phyloP scores from a whole-genome alignment of 2,797 vertebrate species.

The Dermochelys coriacea region DNA sequence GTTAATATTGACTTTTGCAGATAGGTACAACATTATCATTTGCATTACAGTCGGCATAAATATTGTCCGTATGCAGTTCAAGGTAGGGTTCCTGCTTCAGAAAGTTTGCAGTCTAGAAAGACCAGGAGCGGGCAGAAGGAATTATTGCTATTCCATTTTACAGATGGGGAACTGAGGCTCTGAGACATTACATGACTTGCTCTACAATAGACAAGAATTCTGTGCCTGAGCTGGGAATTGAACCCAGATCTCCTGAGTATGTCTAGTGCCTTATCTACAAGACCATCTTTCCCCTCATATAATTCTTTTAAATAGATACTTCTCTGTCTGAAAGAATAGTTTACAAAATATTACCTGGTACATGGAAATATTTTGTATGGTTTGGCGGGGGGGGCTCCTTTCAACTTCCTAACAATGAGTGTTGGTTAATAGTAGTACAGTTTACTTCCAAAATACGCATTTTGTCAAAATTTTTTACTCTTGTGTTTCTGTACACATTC shows the following conservation, averaged over 20 bases:
- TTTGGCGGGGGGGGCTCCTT: neutral
- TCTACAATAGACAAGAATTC: neutral
- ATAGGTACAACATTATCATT: neutral
- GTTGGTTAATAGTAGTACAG: neutral
- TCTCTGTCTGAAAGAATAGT: neutral
- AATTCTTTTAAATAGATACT: neutral
- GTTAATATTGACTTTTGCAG: neutral
- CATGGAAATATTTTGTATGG: neutral
- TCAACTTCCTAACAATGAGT: neutral
- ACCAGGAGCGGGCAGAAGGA: neutral
- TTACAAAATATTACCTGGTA: neutral
- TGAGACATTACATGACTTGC: neutral
- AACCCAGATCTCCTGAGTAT: neutral
- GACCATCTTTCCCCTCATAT: neutral
- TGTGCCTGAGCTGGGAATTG: neutral
- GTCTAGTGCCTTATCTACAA: neutral
- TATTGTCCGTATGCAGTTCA: accelerated
- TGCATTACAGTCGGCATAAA: neutral
- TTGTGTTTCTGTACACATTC: neutral
- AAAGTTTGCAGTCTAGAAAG: neutral
- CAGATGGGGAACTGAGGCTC: neutral
- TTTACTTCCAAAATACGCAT: neutral
- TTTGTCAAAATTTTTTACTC: neutral
- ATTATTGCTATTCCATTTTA: neutral
- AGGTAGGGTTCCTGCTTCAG: neutral